Evolutionary conservation across 2,888 invertebrate species (phyloP).

Genomic region (Brachyopa scutellaris): DNA sequence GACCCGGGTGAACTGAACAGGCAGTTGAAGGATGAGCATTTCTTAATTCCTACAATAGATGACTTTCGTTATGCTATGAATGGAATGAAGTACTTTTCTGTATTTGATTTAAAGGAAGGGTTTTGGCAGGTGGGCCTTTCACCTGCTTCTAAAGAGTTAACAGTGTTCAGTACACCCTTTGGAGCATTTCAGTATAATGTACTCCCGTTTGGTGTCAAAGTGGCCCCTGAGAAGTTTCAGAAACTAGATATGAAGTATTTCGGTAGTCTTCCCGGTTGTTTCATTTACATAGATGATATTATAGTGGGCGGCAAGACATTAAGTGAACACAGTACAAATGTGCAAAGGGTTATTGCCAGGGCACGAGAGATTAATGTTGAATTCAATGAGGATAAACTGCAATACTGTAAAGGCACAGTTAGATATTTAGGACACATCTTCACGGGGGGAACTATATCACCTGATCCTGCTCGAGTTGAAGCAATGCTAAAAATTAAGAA

Average conservation of each 20-base stretch:
- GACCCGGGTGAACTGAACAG: too few species aligned
- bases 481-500: constrained; percentile 45
- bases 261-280: constrained; percentile 19
- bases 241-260: constrained; percentile 39
- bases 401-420: constrained; percentile 1
- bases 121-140: constrained; percentile 15
- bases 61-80: too few species aligned
- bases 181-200: constrained; percentile 45
- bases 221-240: constrained; percentile 25
- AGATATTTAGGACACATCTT: constrained; percentile 41
- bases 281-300: constrained; percentile 43
- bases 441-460: constrained; percentile 6
- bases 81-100: constrained; percentile 2
- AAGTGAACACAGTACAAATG: constrained; percentile 24
- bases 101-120: constrained; percentile 4
- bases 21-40: too few species aligned
- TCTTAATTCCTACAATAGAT: too few species aligned
- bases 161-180: constrained; percentile 66
- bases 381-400: constrained; percentile 10
- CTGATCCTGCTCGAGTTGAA: constrained; percentile 24
- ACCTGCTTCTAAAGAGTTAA: constrained; percentile 31
- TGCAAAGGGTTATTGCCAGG: constrained; percentile 19
- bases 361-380: constrained; percentile 32
- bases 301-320: constrained; percentile 9
- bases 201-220: constrained; percentile 26